A percentile compares a stretch with the other conserved stretches of the same genome.
These are phyloP conservation scores for Anneissia japonica DNA, from an alignment of 35 echinoderm and acorn worm genomes.

Conservation along the genomic window DNA sequence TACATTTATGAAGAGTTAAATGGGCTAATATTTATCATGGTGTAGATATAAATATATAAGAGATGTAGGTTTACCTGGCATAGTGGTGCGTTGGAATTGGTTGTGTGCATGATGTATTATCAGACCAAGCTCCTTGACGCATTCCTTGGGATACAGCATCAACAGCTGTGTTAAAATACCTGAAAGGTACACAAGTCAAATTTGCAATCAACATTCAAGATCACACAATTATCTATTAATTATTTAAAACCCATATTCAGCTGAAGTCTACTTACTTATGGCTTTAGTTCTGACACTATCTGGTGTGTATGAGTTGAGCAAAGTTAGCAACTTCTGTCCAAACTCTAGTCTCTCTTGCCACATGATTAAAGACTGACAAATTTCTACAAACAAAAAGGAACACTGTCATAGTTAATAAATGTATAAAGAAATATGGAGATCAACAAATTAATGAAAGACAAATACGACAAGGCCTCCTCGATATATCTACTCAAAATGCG, in stretches of 20 bases:
- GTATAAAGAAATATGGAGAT: too few species aligned
- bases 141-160: slow-evolving; percentile 59
- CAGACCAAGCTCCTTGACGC: slow-evolving; percentile 61
- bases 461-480: not conserved
- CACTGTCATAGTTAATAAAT: too few species aligned
- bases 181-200: not conserved
- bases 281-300: slow-evolving; percentile 58
- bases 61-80: slow-evolving; percentile 42
- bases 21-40: too few species aligned
- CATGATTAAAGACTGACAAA: slow-evolving; percentile 42
- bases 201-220: too few species aligned
- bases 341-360: slow-evolving; percentile 78
- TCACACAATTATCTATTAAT: too few species aligned
- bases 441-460: not conserved
- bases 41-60: too few species aligned
- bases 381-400: slow-evolving; percentile 26
- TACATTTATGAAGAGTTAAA: too few species aligned
- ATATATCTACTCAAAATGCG: too few species aligned
- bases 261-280: slow-evolving; percentile 55
- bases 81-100: slow-evolving; percentile 52
- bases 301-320: slow-evolving; percentile 72
- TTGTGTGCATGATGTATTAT: slow-evolving; percentile 75
- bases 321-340: slow-evolving; percentile 62
- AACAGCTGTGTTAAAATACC: slow-evolving; percentile 39
- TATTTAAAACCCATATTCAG: too few species aligned